Evolutionary conservation across 2,113 vertebrate genomes (phyloP).

Genomic region (Gulo gulo): DNA sequence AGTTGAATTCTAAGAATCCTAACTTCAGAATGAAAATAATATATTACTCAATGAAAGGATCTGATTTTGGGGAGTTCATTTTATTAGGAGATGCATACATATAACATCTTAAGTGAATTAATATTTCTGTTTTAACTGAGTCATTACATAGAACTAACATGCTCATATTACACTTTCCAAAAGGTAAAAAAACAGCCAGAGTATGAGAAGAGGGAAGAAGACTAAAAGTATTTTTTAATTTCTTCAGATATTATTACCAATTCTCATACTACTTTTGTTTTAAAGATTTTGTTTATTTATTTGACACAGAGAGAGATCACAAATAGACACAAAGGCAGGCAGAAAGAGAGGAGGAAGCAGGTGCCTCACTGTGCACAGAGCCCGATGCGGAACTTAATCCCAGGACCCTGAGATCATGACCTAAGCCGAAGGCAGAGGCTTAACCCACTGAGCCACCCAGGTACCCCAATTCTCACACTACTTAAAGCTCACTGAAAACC

Average conservation of each 20-base stretch:
- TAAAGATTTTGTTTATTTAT: too few relatives aligned
- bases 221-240: not conserved
- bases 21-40: not conserved
- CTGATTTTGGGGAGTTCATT: fast-evolving
- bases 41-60: not conserved
- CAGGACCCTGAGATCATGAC: too few relatives aligned
- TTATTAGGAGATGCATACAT: not conserved
- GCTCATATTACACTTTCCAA: not conserved
- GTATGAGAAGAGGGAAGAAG: not conserved
- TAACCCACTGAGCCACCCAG: too few relatives aligned
- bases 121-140: not conserved
- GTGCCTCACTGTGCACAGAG: too few relatives aligned
- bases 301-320: too few relatives aligned
- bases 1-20: not conserved
- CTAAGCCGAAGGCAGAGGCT: too few relatives aligned
- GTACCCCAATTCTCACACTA: not conserved
- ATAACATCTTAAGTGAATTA: not conserved
- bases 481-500: not conserved
- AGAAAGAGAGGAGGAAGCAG: too few relatives aligned
- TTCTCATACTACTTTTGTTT: too few relatives aligned
- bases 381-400: too few relatives aligned
- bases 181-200: not conserved
- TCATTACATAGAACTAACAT: not conserved
- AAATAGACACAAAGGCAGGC: too few relatives aligned
- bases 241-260: not conserved